Evolutionary conservation across 2,113 vertebrate genomes (phyloP).

Genomic region (Mystacornis crossleyi): DNA sequence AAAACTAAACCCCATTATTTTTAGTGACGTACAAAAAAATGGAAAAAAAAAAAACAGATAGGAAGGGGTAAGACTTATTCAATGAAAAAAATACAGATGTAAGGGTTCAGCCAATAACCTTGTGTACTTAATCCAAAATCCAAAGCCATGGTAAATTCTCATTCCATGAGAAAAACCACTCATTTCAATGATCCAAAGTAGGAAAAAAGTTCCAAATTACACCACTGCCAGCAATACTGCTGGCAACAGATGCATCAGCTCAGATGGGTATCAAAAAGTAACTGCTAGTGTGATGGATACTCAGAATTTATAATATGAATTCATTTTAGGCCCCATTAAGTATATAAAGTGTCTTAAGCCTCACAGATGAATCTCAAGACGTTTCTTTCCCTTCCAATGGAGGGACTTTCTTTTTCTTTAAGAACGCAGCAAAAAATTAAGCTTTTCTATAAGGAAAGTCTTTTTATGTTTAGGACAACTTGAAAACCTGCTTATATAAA

Average conservation of each 20-base stretch:
- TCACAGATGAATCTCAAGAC: constrained; percentile 55
- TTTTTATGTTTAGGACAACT: constrained; percentile 69
- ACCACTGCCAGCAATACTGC: not conserved
- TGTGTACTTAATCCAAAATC: not conserved
- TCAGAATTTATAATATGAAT: not conserved
- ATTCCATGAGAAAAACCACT: not conserved
- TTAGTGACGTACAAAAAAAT: not conserved
- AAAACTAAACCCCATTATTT: not conserved
- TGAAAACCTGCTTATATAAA: constrained; percentile 76
- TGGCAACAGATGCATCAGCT: not conserved
- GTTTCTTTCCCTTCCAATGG: constrained; percentile 71
- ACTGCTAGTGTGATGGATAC: constrained; percentile 11
- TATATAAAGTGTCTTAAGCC: constrained; percentile 51
- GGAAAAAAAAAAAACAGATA: not conserved
- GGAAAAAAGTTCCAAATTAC: not conserved
- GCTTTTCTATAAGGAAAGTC: constrained; percentile 73
- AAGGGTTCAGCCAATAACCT: constrained; percentile 24
- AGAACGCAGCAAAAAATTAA: constrained; percentile 72
- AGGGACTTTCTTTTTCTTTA: constrained; percentile 69
- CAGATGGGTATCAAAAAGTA: not conserved
- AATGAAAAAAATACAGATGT: not conserved
- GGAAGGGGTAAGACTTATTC: not conserved
- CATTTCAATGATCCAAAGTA: not conserved
- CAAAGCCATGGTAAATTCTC: not conserved
- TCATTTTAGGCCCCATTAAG: constrained; percentile 63